Evolutionary conservation across 2,888 invertebrate species (phyloP).

Genomic region (Drosophila emarginata): DNA sequence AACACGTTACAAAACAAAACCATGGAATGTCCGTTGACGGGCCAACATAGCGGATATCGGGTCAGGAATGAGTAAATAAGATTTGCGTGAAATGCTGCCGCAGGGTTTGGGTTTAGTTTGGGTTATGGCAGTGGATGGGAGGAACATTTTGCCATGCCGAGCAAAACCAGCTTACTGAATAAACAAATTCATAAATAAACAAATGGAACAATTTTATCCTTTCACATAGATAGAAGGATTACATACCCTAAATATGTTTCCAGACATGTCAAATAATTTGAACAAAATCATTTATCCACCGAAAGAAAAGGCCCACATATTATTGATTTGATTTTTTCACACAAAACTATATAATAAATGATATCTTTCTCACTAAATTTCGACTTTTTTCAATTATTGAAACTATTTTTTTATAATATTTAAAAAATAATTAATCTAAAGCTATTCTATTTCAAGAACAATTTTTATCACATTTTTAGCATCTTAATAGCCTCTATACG

Average conservation of each 20-base stretch:
- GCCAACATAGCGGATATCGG: conserved; percentile 21
- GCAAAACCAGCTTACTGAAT: conserved; percentile 57
- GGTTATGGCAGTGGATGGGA: neutral
- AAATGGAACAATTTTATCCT: conserved; percentile 21
- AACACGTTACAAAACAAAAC: conserved; percentile 35
- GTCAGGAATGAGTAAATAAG: conserved; percentile 55
- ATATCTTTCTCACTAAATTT: no score
- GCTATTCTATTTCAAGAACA: neutral
- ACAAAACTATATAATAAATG: no score
- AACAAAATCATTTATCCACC: neutral
- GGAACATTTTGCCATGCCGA: conserved; percentile 15
- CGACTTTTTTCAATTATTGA: no score
- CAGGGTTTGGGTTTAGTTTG: conserved; percentile 17
- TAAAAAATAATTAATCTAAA: no score
- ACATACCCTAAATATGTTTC: neutral
- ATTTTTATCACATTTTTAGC: neutral
- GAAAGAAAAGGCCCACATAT: no score
- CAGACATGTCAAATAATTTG: neutral
- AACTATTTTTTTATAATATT: no score
- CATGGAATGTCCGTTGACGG: conserved; percentile 44
- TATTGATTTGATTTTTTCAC: no score
- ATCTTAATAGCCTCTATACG: neutral
- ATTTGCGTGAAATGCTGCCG: conserved; percentile 55
- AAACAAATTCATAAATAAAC: conserved; percentile 66
- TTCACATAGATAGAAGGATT: conserved; percentile 7